phyloP scores from a whole-genome alignment of 2,888 invertebrate species.

The Dryomyza anilis region DNA sequence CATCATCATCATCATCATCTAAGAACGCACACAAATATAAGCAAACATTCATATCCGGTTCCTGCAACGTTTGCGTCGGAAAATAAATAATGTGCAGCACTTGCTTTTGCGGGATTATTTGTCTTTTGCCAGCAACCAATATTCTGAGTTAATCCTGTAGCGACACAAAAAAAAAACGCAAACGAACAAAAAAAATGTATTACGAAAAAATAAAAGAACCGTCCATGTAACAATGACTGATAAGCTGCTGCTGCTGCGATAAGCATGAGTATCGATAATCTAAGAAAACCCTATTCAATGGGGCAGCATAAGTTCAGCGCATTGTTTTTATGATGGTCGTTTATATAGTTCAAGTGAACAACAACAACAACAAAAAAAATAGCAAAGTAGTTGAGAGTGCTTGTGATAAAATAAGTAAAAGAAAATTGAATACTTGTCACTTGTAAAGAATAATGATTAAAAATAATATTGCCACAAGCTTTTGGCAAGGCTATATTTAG shows the following conservation, averaged over 20 bases:
- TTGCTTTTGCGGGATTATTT: constrained; percentile 4
- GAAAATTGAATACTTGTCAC: too few relatives aligned
- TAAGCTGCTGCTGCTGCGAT: neutral
- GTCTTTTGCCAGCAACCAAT: constrained; percentile 17
- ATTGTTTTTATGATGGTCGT: neutral
- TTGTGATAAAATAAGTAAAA: neutral
- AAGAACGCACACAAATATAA: neutral
- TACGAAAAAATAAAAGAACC: neutral
- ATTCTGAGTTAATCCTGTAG: neutral
- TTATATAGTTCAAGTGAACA: neutral
- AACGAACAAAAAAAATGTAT: too few relatives aligned
- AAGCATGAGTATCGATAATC: constrained; percentile 1
- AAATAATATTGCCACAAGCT: too few relatives aligned
- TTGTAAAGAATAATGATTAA: too few relatives aligned
- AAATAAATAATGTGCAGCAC: constrained; percentile 16
- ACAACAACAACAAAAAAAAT: too few relatives aligned
- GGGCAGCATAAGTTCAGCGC: neutral
- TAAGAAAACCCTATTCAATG: neutral
- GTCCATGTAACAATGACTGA: neutral
- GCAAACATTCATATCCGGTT: neutral
- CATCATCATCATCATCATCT: too few relatives aligned
- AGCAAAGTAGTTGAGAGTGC: neutral
- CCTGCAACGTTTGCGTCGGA: too few relatives aligned
- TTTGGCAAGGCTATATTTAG: too few relatives aligned
- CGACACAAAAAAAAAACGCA: neutral